phyloP scores from a whole-genome alignment of 2,113 vertebrate species.

The Hypomesus transpacificus region DNA sequence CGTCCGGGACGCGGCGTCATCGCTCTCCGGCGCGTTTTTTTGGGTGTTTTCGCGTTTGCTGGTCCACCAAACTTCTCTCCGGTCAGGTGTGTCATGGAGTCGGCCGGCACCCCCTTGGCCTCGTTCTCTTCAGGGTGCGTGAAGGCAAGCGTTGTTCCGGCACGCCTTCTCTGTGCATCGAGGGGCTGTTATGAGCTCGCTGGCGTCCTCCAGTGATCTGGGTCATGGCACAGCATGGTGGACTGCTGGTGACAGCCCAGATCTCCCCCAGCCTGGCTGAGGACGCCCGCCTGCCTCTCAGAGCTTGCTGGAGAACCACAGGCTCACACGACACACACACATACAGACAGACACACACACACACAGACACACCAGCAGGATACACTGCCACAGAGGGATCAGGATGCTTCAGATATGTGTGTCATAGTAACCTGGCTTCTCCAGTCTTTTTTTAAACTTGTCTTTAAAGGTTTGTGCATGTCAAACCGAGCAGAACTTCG shows the following conservation, averaged over 20 bases:
- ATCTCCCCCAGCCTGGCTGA: slow-evolving; percentile 11
- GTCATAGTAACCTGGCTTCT: no score
- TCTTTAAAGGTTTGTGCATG: no score
- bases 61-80: no score
- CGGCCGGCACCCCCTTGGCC: no score
- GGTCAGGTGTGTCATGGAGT: no score
- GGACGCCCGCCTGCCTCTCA: slow-evolving; percentile 12
- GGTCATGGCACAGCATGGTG: slow-evolving; percentile 21
- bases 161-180: neutral
- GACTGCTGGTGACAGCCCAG: slow-evolving; percentile 2
- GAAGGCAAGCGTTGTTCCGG: neutral
- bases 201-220: slow-evolving; percentile 8
- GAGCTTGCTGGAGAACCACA: slow-evolving; percentile 5
- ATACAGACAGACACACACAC: neutral
- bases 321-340: slow-evolving; percentile 4
- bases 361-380: slow-evolving; percentile 10
- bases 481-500: no score
- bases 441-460: no score
- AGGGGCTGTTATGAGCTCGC: neutral
- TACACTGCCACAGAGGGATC: neutral
- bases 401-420: no score
- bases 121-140: no score
- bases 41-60: no score
- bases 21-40: neutral
- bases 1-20: neutral